These are phyloP conservation scores for Merluccius polli DNA, from an alignment of 2,797 vertebrate genomes.

Conservation along the genomic window DNA sequence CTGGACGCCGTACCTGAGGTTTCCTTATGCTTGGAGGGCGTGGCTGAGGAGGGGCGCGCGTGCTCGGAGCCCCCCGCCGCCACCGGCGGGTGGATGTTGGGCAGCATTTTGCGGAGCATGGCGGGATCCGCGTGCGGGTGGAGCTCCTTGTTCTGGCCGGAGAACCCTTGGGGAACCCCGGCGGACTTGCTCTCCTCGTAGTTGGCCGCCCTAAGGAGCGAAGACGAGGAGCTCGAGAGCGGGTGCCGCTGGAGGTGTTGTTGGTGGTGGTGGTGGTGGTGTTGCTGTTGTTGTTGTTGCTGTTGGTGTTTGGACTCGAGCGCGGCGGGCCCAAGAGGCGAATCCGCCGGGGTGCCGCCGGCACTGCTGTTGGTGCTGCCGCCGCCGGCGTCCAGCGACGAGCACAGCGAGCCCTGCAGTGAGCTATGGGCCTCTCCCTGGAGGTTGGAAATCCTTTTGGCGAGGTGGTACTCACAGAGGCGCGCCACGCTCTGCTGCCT, in stretches of 20 bases:
- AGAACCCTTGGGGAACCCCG: constrained; percentile 26
- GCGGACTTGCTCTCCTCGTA: constrained; percentile 59
- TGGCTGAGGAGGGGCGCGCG: constrained; percentile 77
- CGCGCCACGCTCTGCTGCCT: constrained; percentile 84
- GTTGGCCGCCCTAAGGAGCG: constrained; percentile 60
- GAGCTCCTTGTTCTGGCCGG: constrained; percentile 79
- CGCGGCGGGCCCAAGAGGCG: constrained; percentile 76
- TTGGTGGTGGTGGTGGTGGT: constrained; percentile 60
- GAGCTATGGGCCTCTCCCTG: constrained; percentile 90
- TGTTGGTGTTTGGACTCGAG: constrained; percentile 73
- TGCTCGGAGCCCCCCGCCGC: constrained; percentile 76
- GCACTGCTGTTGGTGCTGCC: constrained; percentile 84
- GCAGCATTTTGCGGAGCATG: constrained; percentile 87
- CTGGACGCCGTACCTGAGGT: constrained; percentile 81
- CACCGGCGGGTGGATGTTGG: constrained; percentile 80
- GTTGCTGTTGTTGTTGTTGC: constrained; percentile 60
- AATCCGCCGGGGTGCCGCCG: constrained; percentile 83
- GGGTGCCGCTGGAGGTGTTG: constrained; percentile 62
- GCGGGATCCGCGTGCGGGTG: constrained; percentile 85
- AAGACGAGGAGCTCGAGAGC: constrained; percentile 76
- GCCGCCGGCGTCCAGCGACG: constrained; percentile 86
- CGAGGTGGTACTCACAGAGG: constrained; percentile 89
- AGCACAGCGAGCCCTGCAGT: constrained; percentile 87
- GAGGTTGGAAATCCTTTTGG: constrained; percentile 87
- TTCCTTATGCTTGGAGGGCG: constrained; percentile 89